Conservation (phyloP, 30 jellyfish, hydroid and myxozoan species). For the Haliclystus octoradiatus region DNA sequence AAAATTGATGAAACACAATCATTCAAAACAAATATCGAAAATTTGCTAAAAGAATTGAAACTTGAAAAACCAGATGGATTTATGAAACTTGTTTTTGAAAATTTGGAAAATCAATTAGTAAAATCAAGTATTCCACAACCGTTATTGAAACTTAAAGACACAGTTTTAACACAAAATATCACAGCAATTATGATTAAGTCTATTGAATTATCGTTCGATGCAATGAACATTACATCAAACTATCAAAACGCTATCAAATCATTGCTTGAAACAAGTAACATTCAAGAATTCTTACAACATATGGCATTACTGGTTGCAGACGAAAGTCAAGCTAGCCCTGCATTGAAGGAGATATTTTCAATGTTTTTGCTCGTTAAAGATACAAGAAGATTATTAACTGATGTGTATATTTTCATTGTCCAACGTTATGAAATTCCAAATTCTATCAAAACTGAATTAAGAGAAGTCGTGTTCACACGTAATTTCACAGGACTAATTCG, state of each 20-base stretch:
- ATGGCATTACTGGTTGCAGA: background rate
- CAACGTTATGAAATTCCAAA: background rate
- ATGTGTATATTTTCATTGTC: background rate
- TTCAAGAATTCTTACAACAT: background rate
- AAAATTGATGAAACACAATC: background rate
- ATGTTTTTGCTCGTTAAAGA: background rate
- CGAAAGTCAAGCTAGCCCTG: background rate
- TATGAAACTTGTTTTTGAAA: background rate
- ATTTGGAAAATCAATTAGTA: background rate
- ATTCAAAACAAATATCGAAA: background rate
- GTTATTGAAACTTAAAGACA: background rate
- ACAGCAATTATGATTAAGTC: background rate
- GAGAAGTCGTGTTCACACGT: background rate
- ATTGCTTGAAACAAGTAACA: background rate
- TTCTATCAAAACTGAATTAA: background rate
- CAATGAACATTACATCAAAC: background rate
- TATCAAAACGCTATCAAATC: background rate
- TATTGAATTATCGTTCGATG: background rate
- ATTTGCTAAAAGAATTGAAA: background rate
- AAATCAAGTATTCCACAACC: conserved; percentile 8
- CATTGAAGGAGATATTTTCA: background rate
- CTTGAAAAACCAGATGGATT: background rate
- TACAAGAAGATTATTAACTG: background rate
- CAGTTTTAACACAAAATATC: background rate
- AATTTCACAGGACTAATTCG: conserved; percentile 6